Base-by-base conservation (phyloP, 2,888 invertebrate species). In the Xestia rhomboidea region DNA sequence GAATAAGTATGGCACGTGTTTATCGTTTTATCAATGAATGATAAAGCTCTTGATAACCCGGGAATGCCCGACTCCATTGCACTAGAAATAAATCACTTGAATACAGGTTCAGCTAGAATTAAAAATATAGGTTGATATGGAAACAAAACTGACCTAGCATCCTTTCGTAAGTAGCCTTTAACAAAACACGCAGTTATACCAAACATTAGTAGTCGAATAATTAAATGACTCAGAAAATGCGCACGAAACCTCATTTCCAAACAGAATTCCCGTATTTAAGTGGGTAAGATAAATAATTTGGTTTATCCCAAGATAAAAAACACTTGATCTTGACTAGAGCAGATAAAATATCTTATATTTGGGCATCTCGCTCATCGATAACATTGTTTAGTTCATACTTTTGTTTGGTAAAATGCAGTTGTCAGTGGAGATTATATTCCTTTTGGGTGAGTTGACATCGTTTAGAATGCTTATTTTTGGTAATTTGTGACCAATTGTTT, bases 261-360 rank as follows among this genome's bases (percentile, higher is more conserved):
- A 78, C 34, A 44, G 10, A 84, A 63, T 54, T 79, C 34, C 66
- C 60, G 46, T 46, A 49, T 49, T 63, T 57, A 77, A 73, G 73
- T 79, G 57, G 60, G 27, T 67, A 49, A 80, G 83, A 88, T 88
- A 86, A 86, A 76, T 83, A 73, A 71, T 87, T 81, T 77, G 86
- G 88, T 82, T 89, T 88, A 88, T 86, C 85, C 88, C 83, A 66
- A 88, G 91, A 93, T 92, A 92, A 89, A 27, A 71, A 71, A 86
- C 85, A 83, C 82, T 85, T 89, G 91, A 92, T 92, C 91, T 91
- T 89, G 88, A 88, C 79, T 86, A 79, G 71, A 74, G 73, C 34
- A 89, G 93, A 93, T 93, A 92, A 87, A 86, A 51, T 86, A 89
- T 88, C 83, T 87, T 89, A 89, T 87, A 90, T 86, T 82, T 79